These are phyloP conservation scores for Ischnus inquisitorius DNA, from an alignment of 2,888 invertebrate species.

Conservation along the genomic window DNA sequence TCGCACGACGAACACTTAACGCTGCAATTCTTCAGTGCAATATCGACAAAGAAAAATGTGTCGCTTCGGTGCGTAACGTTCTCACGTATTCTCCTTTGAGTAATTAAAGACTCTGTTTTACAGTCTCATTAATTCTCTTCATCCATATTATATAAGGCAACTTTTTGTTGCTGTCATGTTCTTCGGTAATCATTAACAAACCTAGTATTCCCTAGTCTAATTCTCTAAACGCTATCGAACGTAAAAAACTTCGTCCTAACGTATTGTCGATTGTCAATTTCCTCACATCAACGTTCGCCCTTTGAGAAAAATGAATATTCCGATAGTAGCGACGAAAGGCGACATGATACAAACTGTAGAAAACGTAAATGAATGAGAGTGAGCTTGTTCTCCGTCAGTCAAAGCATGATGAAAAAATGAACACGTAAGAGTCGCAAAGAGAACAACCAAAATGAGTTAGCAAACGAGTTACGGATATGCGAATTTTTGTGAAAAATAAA, in stretches of 20 bases:
- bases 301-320: conserved; percentile 12
- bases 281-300: conserved; percentile 10
- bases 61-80: background rate
- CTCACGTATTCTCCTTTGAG: background rate
- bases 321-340: background rate
- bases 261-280: conserved; percentile 18
- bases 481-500: background rate
- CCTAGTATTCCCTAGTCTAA: conserved; percentile 4
- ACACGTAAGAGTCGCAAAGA: background rate
- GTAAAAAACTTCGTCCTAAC: conserved; percentile 23
- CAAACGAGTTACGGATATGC: background rate
- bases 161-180: conserved; percentile 7
- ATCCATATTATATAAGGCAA: conserved; percentile 58
- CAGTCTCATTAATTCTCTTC: conserved; percentile 15
- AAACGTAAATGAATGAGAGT: background rate
- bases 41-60: background rate
- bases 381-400: conserved; percentile 51
- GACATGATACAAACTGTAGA: background rate
- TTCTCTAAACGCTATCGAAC: background rate
- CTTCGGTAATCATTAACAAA: background rate
- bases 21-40: conserved; percentile 52
- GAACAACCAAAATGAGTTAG: background rate
- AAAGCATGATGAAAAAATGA: background rate
- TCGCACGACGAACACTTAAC: conserved; percentile 44
- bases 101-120: background rate